Evolutionary conservation across 1,140 invertebrate genomes (phyloP), one percentile per base, ranked within the genome.

Genomic region (Anoplophora glabripennis): DNA sequence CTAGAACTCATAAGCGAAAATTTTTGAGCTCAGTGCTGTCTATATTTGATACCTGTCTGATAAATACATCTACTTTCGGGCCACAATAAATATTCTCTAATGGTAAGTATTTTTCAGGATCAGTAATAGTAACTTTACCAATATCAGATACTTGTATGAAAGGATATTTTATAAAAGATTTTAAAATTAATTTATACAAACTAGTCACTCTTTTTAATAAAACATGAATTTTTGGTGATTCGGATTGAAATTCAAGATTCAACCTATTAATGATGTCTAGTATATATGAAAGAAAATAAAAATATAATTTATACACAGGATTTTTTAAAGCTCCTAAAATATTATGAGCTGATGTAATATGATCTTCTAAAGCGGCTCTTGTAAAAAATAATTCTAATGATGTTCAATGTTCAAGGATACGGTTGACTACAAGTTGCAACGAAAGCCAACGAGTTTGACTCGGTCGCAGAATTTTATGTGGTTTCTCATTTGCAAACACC

Each of bases 401-500:
- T 37, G 63, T 61, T 53, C 57, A 69, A 44, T 69, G 66, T 17
- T 70, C 60, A 9, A 69, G 18, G 1, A 70, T 56, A 48, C 63
- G 36, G 34, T 53, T 44, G 12, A 73, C 64, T n/a, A 69, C 72
- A 18, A 44, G 18, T 14, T 57, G 0, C 17, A 74, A 52, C 8
- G 70, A 73, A 9, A 74, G 47, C 70, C 71, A 73, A 15, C 67
- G 42, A 4, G 72, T 73, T 64, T 72, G 65, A 7, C 52, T 53
- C 12, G 67, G 69, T 15, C 63, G 65, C 12, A 73, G 44, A 8
- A 73, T 63, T 64, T 72, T 71, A 49, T 64, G 61, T n/a, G 53
- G 36, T 15, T 10, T 14, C 8, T 46, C 44, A 47, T 47, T 46
- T 15, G 37, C 44, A 56, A 46, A 56, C 18, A 46, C 53, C 42